Evolutionary conservation across 2,113 vertebrate species (phyloP), one percentile per base, ranked within the genome.

Genomic region (Nymphicus hollandicus): DNA sequence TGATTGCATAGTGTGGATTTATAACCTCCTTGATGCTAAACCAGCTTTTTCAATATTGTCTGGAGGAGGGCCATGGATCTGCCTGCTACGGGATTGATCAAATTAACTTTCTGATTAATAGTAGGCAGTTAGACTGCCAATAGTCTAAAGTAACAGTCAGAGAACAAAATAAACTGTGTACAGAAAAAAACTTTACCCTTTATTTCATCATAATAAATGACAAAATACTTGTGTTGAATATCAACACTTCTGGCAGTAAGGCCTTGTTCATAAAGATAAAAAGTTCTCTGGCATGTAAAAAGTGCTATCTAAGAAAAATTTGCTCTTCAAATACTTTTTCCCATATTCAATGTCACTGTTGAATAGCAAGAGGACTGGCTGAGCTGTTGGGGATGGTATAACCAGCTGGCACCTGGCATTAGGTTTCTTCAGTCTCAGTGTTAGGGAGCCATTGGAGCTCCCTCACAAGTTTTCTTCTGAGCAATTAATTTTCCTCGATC

Each of bases 71-170:
- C 29, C 79, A 81, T 73, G 68, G 50, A 71, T 81, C 69, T 93
- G 43, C 29, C 71, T 53, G 33, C 60, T 56, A 9, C 1, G 1
- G 55, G 52, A 81, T 66, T 91, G 68, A 92, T 95, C 60, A 90
- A 76, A 81, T 94, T 86, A 78, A 19, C 47, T 64, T 90, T 77
- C 65, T 84, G 90, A 91, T 63, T 88, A 90, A 90, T 47, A 55
- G 55, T 5, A 74, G 58, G 52, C 35, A 64, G 35, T 63, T 93
- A 87, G 39, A 60, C 24, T 90, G 86, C 72, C 80, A 81, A 44
- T 72, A 86, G 60, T 71, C 33, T 70, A 47, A 92, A 81, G 61
- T 28, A 89, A 69, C 73, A 70, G 14, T 78, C 55, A 52, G 64
- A 22, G 27, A 91, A 69, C 5, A 80, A 70, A 86, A 88, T n/a